Evolutionary conservation across 2,113 vertebrate genomes (phyloP), one percentile per base, ranked within the genome.

Genomic region (Lucifuga dentata): DNA sequence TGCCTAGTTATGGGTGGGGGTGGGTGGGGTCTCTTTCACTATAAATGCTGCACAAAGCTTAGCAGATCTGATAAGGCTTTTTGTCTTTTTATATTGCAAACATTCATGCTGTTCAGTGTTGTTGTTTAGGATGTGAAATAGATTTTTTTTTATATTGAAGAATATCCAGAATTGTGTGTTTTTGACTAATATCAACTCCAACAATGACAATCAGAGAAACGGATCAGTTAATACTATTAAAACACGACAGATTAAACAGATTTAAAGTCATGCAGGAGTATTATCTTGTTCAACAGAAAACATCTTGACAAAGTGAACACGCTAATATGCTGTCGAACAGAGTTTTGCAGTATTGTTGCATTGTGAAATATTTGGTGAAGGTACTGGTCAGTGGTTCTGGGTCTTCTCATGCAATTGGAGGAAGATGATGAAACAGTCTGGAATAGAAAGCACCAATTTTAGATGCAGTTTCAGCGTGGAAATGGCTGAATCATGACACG

Each of bases 381-480:
- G 46, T 74, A 33, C 23, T 72, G 8, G 62, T 20, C 36, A 41
- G 23, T 57, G 10, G 5, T n/a, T n/a, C n/a, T n/a, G n/a, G n/a
- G n/a, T 55, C 45, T 5, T 32, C 44, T 58, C 56, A 66, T 17
- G 6, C 38, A 56, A 46, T 10, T 23, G 46, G 40, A 80, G 36
- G 67, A 78, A 83, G 78, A 35, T 69, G 74, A 85, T 61, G 60
- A 65, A 85, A 73, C 26, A 10, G 56, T 68, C 45, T 69, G 57
- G 56, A 86, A 79, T 70, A 84, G 17, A 65, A 46, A 44, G 19
- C 62, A 36, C 40, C 74, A 80, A 48, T 83, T 91, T 90, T 85
- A 86, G 73, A 62, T 56, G 3, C 26, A 45, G 60, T 82, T 76
- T 74, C 58, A 80, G 69, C 53, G 74, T 83, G 85, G 88, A 91